These are phyloP conservation scores for Pollenia griseotomentosa DNA, from an alignment of 2,888 invertebrate genomes.

Conservation along the genomic window DNA sequence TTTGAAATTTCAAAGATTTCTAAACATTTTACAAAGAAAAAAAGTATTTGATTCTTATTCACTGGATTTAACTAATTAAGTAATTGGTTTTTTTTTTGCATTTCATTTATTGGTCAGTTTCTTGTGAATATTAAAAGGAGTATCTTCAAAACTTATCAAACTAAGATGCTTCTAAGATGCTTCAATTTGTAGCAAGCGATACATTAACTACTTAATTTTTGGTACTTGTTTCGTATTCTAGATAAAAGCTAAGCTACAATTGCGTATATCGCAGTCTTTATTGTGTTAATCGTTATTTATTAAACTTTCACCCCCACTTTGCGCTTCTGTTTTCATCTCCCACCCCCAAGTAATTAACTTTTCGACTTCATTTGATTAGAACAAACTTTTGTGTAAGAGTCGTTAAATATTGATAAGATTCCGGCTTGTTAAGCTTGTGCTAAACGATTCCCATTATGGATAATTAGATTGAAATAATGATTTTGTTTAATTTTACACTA, in stretches of 20 bases:
- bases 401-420: constrained; percentile 68
- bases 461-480: constrained; percentile 63
- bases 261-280: constrained; percentile 41
- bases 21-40: not conserved
- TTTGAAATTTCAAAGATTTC: constrained; percentile 5
- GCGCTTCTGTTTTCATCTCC: not conserved
- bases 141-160: constrained; percentile 22
- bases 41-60: not conserved
- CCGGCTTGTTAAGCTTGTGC: constrained; percentile 34
- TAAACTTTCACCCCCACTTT: constrained; percentile 6
- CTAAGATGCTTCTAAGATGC: not conserved
- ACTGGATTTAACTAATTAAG: constrained; percentile 68
- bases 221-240: not conserved
- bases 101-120: constrained; percentile 38
- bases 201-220: constrained; percentile 4
- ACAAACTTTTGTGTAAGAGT: constrained; percentile 46
- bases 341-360: constrained; percentile 28
- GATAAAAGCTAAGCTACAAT: constrained; percentile 47
- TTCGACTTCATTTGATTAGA: constrained; percentile 50
- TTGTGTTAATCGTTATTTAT: constrained; percentile 60
- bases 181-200: constrained; percentile 22
- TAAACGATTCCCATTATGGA: constrained; percentile 66
- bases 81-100: constrained; percentile 68
- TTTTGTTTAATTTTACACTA: constrained; percentile 25
- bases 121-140: not conserved